Evolutionary conservation across 2,113 vertebrate species (phyloP), one percentile per base, ranked within the genome.

Genomic region (Caretta caretta): DNA sequence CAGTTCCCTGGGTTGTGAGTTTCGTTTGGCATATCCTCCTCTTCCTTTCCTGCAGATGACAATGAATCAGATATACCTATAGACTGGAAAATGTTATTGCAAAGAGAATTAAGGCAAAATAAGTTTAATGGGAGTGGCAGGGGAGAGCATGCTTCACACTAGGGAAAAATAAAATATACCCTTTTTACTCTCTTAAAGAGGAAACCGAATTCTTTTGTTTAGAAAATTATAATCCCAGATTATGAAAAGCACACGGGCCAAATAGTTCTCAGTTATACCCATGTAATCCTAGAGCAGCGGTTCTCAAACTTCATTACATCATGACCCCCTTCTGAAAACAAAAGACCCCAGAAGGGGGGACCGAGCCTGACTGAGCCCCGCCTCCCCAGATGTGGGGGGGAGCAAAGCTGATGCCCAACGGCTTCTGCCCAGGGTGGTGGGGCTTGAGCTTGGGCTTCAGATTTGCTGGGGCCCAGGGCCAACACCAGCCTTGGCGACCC

Each of bases 361-460:
- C 53, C 7, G 3, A 54, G 53, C 20, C 53, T 3, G 8, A 54
- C 53, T 8, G 9, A 54, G 53, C 8, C 20, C 53, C 7, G 3
- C 53, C 3, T 9, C 49, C 20, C 0, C 3, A 19, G 51, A 17
- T 3, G 19, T 3, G 3, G 8, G 16, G 53, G 20, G 53, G 53
- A 20, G 20, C 53, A 54, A 54, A 54, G 53, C 20, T 54, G 53
- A 20, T 20, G 22, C 53, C 53, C 20, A 22, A 54, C 20, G 20
- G 20, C 53, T 54, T 54, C 53, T 54, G 53, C 53, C 53, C 53
- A 22, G 53, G 20, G 19, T 3, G 7, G 53, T 54, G 53, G 53
- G 20, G 20, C 53, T 54, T 54, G 53, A 20, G 53, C 19, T 54
- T 54, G 53, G 20, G 53, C 53, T 54, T 54, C 20, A 54, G 53